Base-by-base conservation (phyloP, 2,797 vertebrate genomes). In the Cephalopachus bancanus region DNA sequence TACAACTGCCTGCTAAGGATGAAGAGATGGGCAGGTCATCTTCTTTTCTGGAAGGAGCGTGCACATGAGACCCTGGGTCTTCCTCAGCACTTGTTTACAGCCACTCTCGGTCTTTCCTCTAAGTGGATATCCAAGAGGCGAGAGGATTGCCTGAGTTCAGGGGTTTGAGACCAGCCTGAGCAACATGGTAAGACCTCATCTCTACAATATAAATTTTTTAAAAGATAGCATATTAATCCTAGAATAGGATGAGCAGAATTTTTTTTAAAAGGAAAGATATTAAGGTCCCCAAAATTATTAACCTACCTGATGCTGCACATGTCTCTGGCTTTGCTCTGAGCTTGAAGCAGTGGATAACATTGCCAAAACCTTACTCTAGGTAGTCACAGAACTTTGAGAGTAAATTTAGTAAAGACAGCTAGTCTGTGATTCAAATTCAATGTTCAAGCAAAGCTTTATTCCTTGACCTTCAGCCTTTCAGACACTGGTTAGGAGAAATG, bases 311-410 rank as follows among this genome's bases (percentile, higher is more conserved):
- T 80, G 60, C 49, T 53, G 93, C 64, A 55, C 4, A n/a, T 10
- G 37, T 55, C 51, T 44, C 37, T 55, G 60, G 5, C 14, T 92
- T 67, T 74, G 51, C 67, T 57, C 28, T 89, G 19, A 93, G 7
- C 28, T 88, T 88, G 65, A 80, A 76, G 37, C 33, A n/a, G 72
- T 65, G 4, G 53, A 62, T 92, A 33, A 30, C 44, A 37, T 20
- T 91, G 30, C 33, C 64, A 75, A 83, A 53, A 72, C 22, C 74
- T 92, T 89, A 74, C 90, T 93, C 24, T 37, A 92, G 51, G 59
- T 14, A 83, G 78, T 79, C 53, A 94, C 78, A 76, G 24, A 19
- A 78, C 55, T 81, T 55, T 10, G 22, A 80, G 44, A 67, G 20
- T 44, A 64, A 3, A 5, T 86, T 64, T 53, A 59, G 5, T 74